Evolutionary conservation across 2,113 vertebrate genomes (phyloP), one percentile per base, ranked within the genome.

Genomic region (Beaufortia kweichowensis): DNA sequence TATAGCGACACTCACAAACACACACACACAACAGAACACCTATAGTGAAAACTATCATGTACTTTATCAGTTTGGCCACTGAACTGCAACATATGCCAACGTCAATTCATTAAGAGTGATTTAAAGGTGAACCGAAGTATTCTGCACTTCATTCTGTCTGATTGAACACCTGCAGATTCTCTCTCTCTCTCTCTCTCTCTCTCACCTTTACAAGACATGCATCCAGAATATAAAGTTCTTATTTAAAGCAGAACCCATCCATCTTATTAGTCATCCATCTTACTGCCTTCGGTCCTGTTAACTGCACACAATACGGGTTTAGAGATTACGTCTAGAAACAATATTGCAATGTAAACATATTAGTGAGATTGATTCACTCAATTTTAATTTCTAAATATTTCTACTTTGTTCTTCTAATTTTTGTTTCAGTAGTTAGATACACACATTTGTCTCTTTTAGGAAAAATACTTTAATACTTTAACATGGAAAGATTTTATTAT

Each of bases 161-260:
- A 43, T 19, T 31, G 15, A 66, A 73, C 10, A 56, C 59, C 69
- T 43, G 24, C 29, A 61, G 75, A 33, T 73, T 39, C 39, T 53
- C 43, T n/a, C 63, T 24, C n/a, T 43, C 67, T 23, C 29, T 26
- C 17, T 21, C 21, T 11, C 4, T 39, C 17, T 26, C 9, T 59
- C 31, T 76, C 9, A 12, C 31, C 41, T 48, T 65, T 76, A 46
- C 72, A 73, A 59, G 50, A 61, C 67, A 66, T 59, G 41, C 67
- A 67, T 29, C 23, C 61, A 53, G 79, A 48, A 77, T 81, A 77
- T 63, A 59, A 73, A 81, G 31, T 67, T 53, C 26, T 53, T 53
- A 50, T 50, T 53, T 53, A 68, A 68, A 68, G 46, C 26, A 46
- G 53, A 50, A 67, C 26, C 43, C 43, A 48, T 2, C 4, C 35